phyloP scores from a whole-genome alignment of 2,888 invertebrate species.

The Idaea dimidiata region DNA sequence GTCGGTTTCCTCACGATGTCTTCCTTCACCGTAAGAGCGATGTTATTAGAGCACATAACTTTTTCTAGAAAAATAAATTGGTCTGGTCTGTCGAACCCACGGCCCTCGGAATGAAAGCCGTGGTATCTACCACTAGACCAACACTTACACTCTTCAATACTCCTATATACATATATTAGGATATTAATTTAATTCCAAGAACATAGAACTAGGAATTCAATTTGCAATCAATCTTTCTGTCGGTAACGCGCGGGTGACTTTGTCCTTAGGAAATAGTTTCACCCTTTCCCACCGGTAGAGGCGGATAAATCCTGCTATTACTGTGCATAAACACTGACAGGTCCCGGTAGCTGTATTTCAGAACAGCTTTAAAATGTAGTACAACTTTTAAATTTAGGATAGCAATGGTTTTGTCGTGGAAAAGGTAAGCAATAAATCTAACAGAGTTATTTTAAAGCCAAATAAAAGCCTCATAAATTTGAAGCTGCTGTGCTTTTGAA shows the following conservation, averaged over 20 bases:
- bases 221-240: constrained; percentile 29
- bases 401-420: background rate
- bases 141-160: too few relatives aligned
- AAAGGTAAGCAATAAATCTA: background rate
- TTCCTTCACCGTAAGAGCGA: too few relatives aligned
- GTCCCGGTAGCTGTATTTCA: background rate
- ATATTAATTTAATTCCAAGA: background rate
- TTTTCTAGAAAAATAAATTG: too few relatives aligned
- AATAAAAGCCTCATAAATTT: background rate
- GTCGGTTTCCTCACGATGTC: too few relatives aligned
- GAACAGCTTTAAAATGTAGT: background rate
- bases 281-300: constrained; percentile 9
- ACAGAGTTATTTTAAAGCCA: background rate
- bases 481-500: background rate
- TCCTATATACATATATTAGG: background rate
- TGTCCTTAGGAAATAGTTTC: constrained; percentile 15
- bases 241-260: constrained; percentile 13
- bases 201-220: constrained; percentile 21
- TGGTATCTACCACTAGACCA: too few relatives aligned
- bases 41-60: too few relatives aligned
- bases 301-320: background rate
- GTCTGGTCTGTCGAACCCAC: too few relatives aligned
- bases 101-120: too few relatives aligned
- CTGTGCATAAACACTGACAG: background rate
- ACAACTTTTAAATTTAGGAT: background rate